phyloP scores from a whole-genome alignment of 2,797 vertebrate genomes.

The Champsocephalus gunnari region DNA sequence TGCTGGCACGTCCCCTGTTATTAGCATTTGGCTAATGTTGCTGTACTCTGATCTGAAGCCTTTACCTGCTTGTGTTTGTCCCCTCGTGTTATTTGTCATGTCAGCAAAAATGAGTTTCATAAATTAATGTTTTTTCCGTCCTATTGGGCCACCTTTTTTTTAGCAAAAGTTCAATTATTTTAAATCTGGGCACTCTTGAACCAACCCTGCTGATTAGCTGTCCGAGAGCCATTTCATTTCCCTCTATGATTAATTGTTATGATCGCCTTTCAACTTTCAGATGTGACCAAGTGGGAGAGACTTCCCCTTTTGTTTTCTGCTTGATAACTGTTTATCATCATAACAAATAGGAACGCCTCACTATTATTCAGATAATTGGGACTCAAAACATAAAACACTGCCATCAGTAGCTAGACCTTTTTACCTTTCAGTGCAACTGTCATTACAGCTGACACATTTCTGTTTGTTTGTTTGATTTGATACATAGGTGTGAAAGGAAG shows the following conservation, averaged over 20 bases:
- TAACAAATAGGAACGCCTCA: not conserved
- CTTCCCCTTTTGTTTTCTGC: not conserved
- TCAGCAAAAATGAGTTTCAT: not conserved
- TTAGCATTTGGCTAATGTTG: slow-evolving; percentile 63
- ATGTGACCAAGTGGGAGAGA: not conserved
- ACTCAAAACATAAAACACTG: not conserved
- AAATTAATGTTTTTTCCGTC: slow-evolving; percentile 14
- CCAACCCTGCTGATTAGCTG: slow-evolving; percentile 9
- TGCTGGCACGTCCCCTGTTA: slow-evolving; percentile 33
- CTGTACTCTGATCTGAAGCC: slow-evolving; percentile 19
- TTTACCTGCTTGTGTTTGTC: slow-evolving; percentile 8
- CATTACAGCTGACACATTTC: not conserved
- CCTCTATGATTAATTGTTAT: not conserved
- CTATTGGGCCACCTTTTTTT: not conserved
- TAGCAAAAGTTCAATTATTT: not conserved
- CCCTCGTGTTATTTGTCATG: not conserved
- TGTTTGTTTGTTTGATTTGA: slow-evolving; percentile 12
- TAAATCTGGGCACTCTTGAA: slow-evolving; percentile 9
- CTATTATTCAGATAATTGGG: not conserved
- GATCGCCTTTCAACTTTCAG: not conserved
- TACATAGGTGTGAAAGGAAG: not conserved
- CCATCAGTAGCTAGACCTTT: not conserved
- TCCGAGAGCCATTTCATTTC: not conserved
- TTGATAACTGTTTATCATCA: not conserved
- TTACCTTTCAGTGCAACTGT: not conserved